A percentile compares a stretch with the other conserved stretches of the same genome.
These are phyloP conservation scores for Meteorus cinctellus DNA, from an alignment of 2,888 invertebrate species.

Conservation along the genomic window DNA sequence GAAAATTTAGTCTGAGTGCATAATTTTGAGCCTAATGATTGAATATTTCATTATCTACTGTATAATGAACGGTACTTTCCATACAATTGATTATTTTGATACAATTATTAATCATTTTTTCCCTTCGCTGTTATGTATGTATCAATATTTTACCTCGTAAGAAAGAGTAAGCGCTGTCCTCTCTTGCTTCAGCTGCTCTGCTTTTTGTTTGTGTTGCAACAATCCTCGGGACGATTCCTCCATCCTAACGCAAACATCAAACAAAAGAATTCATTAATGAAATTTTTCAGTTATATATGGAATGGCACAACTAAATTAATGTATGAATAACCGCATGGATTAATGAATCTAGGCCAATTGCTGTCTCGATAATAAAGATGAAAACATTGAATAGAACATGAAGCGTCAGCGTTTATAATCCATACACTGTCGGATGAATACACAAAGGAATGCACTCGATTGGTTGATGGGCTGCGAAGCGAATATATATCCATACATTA, in stretches of 20 bases:
- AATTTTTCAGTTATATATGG: neutral
- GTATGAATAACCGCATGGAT: neutral
- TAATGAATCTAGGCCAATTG: conserved; percentile 24
- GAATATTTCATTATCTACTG: too few species aligned
- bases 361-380: neutral
- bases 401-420: conserved; percentile 7
- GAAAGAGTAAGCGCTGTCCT: conserved; percentile 82
- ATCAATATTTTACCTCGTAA: conserved; percentile 77
- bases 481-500: conserved; percentile 10
- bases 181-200: conserved; percentile 84
- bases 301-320: neutral
- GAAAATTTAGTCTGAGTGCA: too few species aligned
- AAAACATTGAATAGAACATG: neutral
- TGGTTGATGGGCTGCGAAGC: conserved; percentile 6
- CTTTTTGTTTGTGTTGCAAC: conserved; percentile 83
- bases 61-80: too few species aligned
- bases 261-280: conserved; percentile 41
- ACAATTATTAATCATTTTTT: too few species aligned
- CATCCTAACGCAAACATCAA: conserved; percentile 77
- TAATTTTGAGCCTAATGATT: too few species aligned
- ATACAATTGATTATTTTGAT: too few species aligned
- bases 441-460: conserved; percentile 30
- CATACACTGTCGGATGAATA: neutral
- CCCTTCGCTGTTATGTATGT: too few species aligned
- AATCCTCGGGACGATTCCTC: conserved; percentile 85